Evolutionary conservation across 2,888 invertebrate species (phyloP).

Genomic region (Lacanobia wlatinum): DNA sequence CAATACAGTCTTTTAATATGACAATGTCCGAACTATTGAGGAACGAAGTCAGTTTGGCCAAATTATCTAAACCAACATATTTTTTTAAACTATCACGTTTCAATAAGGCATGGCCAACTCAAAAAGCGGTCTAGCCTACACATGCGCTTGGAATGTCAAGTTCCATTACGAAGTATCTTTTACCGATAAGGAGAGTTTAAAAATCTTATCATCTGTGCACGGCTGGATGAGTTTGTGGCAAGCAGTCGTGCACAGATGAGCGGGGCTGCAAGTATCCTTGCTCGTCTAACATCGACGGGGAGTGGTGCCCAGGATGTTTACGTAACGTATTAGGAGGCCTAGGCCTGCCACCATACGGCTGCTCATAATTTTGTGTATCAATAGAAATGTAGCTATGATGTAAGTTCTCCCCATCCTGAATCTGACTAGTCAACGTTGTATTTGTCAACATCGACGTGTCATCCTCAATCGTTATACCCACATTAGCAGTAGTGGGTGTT

Average conservation of each 20-base stretch:
- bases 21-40: slow-evolving; percentile 76
- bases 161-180: slow-evolving; percentile 87
- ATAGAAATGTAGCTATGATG: slow-evolving; percentile 93
- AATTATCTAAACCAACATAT: slow-evolving; percentile 75
- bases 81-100: slow-evolving; percentile 82
- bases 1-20: slow-evolving; percentile 83
- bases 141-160: slow-evolving; percentile 88
- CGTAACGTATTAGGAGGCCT: slow-evolving; percentile 87
- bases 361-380: slow-evolving; percentile 90
- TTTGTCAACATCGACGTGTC: slow-evolving; percentile 91
- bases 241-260: slow-evolving; percentile 88
- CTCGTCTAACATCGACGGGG: slow-evolving; percentile 88
- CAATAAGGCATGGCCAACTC: slow-evolving; percentile 84
- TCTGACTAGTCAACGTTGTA: slow-evolving; percentile 92
- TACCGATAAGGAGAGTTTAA: slow-evolving; percentile 82
- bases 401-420: slow-evolving; percentile 92
- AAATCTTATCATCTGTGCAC: slow-evolving; percentile 87
- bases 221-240: slow-evolving; percentile 88
- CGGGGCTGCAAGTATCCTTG: slow-evolving; percentile 90
- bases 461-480: slow-evolving; percentile 90
- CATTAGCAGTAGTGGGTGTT: slow-evolving; percentile 89
- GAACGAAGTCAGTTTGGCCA: slow-evolving; percentile 83
- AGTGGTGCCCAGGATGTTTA: slow-evolving; percentile 85
- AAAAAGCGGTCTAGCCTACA: slow-evolving; percentile 84
- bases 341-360: slow-evolving; percentile 86